Evolutionary conservation across 2,113 vertebrate genomes (phyloP), one percentile per base, ranked within the genome.

Genomic region (Prunella fulvescens): DNA sequence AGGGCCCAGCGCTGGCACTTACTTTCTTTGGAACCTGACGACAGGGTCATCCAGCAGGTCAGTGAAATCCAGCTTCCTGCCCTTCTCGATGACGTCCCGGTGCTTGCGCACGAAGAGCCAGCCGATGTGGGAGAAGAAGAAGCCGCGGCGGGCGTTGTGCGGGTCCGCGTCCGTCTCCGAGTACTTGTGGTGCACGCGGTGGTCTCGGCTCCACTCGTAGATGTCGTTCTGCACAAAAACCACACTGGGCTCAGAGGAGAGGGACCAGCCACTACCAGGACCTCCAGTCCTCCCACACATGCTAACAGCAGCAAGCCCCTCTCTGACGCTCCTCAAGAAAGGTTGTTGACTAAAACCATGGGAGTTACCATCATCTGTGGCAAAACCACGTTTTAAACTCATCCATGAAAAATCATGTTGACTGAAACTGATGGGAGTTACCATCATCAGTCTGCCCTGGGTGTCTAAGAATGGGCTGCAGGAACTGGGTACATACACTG

Each of bases 161-260:
- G 98, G 98, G 90, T 98, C 98, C 0, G 97, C 97, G 0, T 98
- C 97, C 0, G 98, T 98, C 97, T 98, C 98, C 0, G 98, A 98
- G 97, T 98, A 98, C 96, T 98, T 98, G 97, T 98, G 98, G 88
- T 98, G 98, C 89, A 98, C 97, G 1, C 98, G 96, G 82, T 98
- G 98, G 64, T 98, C 98, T 8, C 98, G 92, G 69, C 94, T 94
- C 98, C 98, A 98, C 92, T 98, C 97, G 0, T 98, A 98, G 88
- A 98, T 98, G 74, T 98, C 97, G 0, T 98, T 98, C 98, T 98
- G 96, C 69, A 86, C 40, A 37, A 24, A 85, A 39, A 71, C 14
- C 10, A 37, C 0, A 1, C 31, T 1, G 4, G 56, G 31, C 13
- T 61, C 70, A 91, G 58, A 53, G 40, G 17, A 58, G 11, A 79